Evolutionary conservation across 2,888 invertebrate genomes (phyloP), one percentile per base, ranked within the genome.

Genomic region (Ferrisia virgata): DNA sequence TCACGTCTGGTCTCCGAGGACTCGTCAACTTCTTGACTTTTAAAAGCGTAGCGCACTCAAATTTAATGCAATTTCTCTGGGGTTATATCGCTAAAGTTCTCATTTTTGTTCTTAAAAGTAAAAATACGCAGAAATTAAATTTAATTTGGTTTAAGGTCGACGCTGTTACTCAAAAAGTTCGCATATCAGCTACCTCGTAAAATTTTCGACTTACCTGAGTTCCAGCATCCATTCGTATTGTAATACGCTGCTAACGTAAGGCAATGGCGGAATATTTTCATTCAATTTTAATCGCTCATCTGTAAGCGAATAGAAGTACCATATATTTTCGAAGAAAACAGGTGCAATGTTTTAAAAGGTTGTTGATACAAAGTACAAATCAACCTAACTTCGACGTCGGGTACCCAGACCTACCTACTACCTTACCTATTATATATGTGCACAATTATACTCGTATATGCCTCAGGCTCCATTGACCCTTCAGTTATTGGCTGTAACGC

Each of bases 11-110:
- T 82, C 82, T 64, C 82, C 36, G 36, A 58, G 82, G 82, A 64
- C 82, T 82, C 82, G 82, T 82, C 82, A 82, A 82, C 64, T 82
- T 82, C 58, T 82, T 82, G 82, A 82, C 82, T 82, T 82, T 82
- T 82, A 82, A 82, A 82, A 82, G 82, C 64, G 82, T 82, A 82
- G 58, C 82, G 82, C 82, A 82, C 82, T 82, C 82, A 82, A 82
- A 82, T 82, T 82, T 82, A 82, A 82, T 82, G 82, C 64, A 82
- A 82, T 82, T 82, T 82, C 82, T 82, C 64, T 53, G 47, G 53
- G 53, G 47, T 80, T 80, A 80, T 80, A 80, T 79, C 80, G 80
- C 18, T 47, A 31, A 47, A 47, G 80, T 43, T 80, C 47, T 80
- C 53, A 43, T 79, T 79, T 79, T 79, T 79, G 53, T 47, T 43